Base-by-base conservation (phyloP, 2,797 vertebrate species). In the Acipenser transmontanus region DNA sequence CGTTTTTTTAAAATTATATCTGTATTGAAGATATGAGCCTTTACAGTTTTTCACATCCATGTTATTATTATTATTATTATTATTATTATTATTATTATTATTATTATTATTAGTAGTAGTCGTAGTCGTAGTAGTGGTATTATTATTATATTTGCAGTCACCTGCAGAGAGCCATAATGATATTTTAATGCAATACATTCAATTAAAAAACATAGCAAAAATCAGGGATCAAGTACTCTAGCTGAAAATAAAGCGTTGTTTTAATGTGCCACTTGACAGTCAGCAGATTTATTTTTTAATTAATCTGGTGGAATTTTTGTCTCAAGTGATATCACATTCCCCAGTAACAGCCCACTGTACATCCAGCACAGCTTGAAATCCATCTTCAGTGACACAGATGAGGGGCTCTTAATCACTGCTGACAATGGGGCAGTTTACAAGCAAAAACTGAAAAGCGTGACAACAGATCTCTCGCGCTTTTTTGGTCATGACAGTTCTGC, bases 221-320 rank as follows among this genome's bases (percentile, higher is more conserved):
- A n/a, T n/a, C n/a, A n/a, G n/a, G n/a, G n/a, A 79, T 73, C 66
- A 67, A 73, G 66, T 1, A 71, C n/a, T 78, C 69, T 71, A 60
- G 76, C 73, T 70, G 72, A 76, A 78, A 86, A 57, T 73, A 71
- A 69, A 82, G 75, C 81, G 83, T 86, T 74, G 87, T 85, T 87
- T 81, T 76, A 76, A 80, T 79, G 72, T 70, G 77, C 76, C 79
- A 82, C 85, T 88, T 86, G 80, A 89, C 86, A 90, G 87, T 86
- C 84, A 87, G 86, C 85, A 86, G 87, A 85, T 83, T 6, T 88
- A 76, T 81, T 77, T 79, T 71, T 82, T 87, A 88, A 89, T 89
- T 90, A 89, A 89, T 85, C 81, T 79, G 84, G 81, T 81, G 82
- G 80, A 81, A 83, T 81, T 84, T 67, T 71, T 83, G 79, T 52